These are phyloP conservation scores for Bucco capensis DNA, from an alignment of 2,113 vertebrate species.

Conservation along the genomic window DNA sequence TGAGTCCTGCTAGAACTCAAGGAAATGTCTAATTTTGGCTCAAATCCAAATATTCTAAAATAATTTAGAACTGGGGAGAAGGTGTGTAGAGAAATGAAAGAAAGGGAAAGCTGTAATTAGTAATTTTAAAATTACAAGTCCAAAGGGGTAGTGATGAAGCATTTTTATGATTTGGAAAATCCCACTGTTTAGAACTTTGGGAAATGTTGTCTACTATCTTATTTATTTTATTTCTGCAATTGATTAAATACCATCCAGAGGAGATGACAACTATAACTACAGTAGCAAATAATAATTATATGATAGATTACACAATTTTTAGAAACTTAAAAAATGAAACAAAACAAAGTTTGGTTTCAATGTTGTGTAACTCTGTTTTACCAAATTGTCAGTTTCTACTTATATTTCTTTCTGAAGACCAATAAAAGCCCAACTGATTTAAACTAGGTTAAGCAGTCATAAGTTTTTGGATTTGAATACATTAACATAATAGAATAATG, in stretches of 20 bases:
- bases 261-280: conserved; percentile 17
- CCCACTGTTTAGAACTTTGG: neutral
- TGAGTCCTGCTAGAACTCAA: neutral
- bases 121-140: neutral
- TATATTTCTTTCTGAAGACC: conserved; percentile 11
- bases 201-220: neutral
- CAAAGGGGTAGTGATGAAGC: neutral
- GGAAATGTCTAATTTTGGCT: neutral
- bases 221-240: conserved; percentile 29
- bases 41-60: neutral
- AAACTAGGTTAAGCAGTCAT: conserved; percentile 53
- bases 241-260: neutral
- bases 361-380: conserved; percentile 4
- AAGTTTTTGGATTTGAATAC: conserved; percentile 57
- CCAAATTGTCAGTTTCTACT: conserved; percentile 12
- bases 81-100: neutral
- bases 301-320: conserved; percentile 29
- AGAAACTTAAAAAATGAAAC: neutral
- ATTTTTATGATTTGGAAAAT: neutral
- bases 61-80: neutral
- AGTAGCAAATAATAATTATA: conserved; percentile 58
- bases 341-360: neutral
- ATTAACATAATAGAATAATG: conserved; percentile 73
- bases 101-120: neutral
- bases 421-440: conserved; percentile 50